These are phyloP conservation scores for Atractosteus spatula DNA, from an alignment of 2,113 vertebrate species.

Conservation along the genomic window DNA sequence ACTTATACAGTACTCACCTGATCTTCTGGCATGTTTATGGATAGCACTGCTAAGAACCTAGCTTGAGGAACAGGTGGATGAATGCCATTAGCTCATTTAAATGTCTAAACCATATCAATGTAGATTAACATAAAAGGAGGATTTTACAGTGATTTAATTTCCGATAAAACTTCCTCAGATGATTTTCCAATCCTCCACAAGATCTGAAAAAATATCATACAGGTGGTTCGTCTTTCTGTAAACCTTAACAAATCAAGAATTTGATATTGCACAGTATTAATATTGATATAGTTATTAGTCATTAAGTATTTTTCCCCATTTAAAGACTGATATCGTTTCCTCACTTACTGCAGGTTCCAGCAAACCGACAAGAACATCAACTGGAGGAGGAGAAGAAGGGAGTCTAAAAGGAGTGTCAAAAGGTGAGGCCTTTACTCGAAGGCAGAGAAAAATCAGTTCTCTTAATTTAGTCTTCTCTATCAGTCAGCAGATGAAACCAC, in stretches of 20 bases:
- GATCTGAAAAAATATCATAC: too few relatives aligned
- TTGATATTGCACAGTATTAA: constrained; percentile 41
- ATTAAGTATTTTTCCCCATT: constrained; percentile 22
- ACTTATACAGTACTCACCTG: constrained; percentile 31
- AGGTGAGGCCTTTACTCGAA: constrained; percentile 42
- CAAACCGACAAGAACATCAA: constrained; percentile 37
- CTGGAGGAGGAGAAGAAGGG: constrained; percentile 48
- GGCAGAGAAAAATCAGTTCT: constrained; percentile 35
- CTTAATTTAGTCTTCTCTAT: too few relatives aligned
- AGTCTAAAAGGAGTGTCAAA: constrained; percentile 33
- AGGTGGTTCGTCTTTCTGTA: background rate
- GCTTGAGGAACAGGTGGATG: too few relatives aligned
- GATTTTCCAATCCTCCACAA: too few relatives aligned
- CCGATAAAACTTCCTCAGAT: background rate
- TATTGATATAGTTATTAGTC: constrained; percentile 20
- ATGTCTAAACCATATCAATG: too few relatives aligned
- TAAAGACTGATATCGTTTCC: constrained; percentile 36
- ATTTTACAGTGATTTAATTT: too few relatives aligned
- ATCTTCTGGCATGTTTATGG: constrained; percentile 29
- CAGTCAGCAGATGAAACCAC: background rate
- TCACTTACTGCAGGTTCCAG: constrained; percentile 29
- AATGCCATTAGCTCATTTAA: too few relatives aligned
- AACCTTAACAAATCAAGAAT: constrained; percentile 11
- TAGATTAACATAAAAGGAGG: too few relatives aligned
- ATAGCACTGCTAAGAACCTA: constrained; percentile 24